phyloP scores from a whole-genome alignment of 2,888 invertebrate species.

The Chrysolina americana region DNA sequence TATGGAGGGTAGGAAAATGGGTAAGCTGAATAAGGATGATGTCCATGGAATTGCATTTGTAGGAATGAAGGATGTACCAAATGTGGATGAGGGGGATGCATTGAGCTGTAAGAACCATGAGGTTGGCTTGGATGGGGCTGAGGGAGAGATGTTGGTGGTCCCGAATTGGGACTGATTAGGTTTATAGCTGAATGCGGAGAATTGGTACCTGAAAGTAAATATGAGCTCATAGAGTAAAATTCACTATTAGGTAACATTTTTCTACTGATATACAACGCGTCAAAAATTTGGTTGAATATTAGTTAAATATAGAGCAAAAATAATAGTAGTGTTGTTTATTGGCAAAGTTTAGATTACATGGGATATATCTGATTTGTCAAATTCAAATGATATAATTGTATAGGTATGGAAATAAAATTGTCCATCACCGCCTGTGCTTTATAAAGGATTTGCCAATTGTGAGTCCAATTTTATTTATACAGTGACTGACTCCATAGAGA shows the following conservation, averaged over 20 bases:
- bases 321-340: no score
- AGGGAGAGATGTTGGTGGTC: constrained; percentile 74
- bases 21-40: constrained; percentile 79
- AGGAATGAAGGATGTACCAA: constrained; percentile 79
- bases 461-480: no score
- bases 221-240: no score
- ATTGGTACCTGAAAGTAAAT: constrained; percentile 57
- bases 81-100: constrained; percentile 80
- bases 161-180: constrained; percentile 73
- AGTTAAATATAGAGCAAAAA: no score
- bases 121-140: constrained; percentile 75
- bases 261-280: neutral
- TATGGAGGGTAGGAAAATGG: constrained; percentile 81
- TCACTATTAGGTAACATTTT: no score
- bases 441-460: no score
- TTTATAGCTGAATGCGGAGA: constrained; percentile 75
- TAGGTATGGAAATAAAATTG: no score
- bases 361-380: no score
- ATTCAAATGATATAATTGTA: no score
- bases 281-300: neutral
- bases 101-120: constrained; percentile 73
- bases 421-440: no score
- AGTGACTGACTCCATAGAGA: no score
- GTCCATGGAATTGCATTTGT: constrained; percentile 75
- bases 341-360: no score